phyloP scores from a whole-genome alignment of 2,888 invertebrate species.

The Phyllotreta cruciferae region DNA sequence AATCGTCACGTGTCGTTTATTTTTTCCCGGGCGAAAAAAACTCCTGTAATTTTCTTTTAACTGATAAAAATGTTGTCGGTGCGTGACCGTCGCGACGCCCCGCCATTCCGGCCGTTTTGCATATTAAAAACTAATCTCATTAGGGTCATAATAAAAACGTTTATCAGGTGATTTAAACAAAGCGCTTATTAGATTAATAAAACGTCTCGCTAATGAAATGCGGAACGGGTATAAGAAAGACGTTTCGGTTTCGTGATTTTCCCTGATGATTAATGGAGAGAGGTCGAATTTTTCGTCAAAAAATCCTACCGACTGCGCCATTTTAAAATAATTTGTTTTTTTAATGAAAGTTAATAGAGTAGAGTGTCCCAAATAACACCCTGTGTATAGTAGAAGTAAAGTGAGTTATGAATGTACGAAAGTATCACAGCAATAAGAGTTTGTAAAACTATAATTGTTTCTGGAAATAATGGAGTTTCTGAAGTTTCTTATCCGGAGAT shows the following conservation, averaged over 20 bases:
- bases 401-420: too few relatives aligned
- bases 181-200: constrained; percentile 2
- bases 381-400: too few relatives aligned
- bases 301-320: too few relatives aligned
- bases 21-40: constrained; percentile 3
- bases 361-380: too few relatives aligned
- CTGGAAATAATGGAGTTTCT: too few relatives aligned
- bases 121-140: constrained; percentile 15
- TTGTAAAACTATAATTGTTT: too few relatives aligned
- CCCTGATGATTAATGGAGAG: too few relatives aligned
- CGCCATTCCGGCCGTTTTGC: background rate
- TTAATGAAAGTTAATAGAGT: too few relatives aligned
- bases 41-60: constrained; percentile 8
- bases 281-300: too few relatives aligned
- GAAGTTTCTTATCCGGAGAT: too few relatives aligned
- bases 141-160: background rate
- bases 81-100: constrained; percentile 3
- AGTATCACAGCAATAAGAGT: too few relatives aligned
- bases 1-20: constrained; percentile 1
- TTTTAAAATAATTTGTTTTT: too few relatives aligned
- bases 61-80: constrained; percentile 4
- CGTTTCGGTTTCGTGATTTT: background rate
- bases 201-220: constrained; percentile 8
- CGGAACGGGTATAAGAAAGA: background rate
- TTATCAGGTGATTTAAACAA: constrained; percentile 15